Base-by-base conservation (phyloP, 2,113 vertebrate species). In the Ornithorhynchus anatinus region DNA sequence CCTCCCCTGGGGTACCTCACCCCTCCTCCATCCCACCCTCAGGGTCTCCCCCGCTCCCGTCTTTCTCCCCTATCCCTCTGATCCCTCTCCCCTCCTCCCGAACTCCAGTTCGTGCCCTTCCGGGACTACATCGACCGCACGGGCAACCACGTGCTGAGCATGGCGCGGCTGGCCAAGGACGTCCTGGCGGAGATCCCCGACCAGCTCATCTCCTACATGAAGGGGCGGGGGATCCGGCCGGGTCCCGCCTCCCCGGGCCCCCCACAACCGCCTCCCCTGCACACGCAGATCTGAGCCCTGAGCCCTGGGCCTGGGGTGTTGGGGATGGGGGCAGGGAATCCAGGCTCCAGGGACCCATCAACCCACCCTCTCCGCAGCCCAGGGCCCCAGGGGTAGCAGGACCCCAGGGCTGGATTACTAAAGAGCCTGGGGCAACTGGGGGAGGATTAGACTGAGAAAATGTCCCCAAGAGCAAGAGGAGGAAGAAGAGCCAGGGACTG, bases 141-240 rank as follows among this genome's bases (percentile, higher is more conserved):
- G 0, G 95, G 94, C 33, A 96, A 96, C 88, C 94, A 97, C 1
- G 96, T 97, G 76, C 81, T 98, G 31, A 97, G 96, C 81, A 98
- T 98, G 96, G 96, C 96, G 0, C 93, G 96, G 47, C 91, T 98
- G 40, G 96, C 96, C 39, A 96, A 96, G 20, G 96, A 97, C 2
- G 96, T 98, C 63, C 93, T 98, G 61, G 96, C 96, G 0, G 96
- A 98, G 90, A 96, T 98, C 75, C 96, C 96, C 0, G 96, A 98
- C 77, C 96, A 98, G 89, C 95, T 97, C 77, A 95, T 97, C 84
- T 97, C 96, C 69, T 98, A 97, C 90, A 98, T 98, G 96, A 96
- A 96, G 88, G 78, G 81, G 0, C 81, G 85, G 63, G 83, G 86
- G 63, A 5, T 19, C 53, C 86, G 86, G 44, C 37, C 59, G 67